Evolutionary conservation across 2,888 invertebrate species (phyloP).

Genomic region (Arge pagana): DNA sequence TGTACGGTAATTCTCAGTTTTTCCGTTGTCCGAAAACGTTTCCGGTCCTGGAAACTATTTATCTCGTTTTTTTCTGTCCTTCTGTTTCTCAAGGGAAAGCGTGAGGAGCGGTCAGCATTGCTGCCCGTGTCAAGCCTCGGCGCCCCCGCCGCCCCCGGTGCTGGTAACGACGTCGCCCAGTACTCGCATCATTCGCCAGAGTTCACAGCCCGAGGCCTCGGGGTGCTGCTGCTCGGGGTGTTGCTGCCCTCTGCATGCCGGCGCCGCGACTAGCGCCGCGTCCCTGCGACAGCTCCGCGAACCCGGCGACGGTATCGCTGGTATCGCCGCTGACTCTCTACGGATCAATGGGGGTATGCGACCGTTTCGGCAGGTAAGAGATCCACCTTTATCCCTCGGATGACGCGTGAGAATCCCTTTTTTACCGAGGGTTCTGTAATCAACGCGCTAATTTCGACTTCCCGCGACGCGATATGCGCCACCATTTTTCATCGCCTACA

Average conservation of each 20-base stretch:
- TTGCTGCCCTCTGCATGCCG: slow-evolving; percentile 63
- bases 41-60: too few species aligned
- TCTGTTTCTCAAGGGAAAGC: slow-evolving; percentile 54
- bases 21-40: too few species aligned
- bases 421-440: too few species aligned
- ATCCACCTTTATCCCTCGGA: background rate
- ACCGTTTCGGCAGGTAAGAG: slow-evolving; percentile 94
- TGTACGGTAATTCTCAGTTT: too few species aligned
- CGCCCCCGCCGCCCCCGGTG: slow-evolving; percentile 72
- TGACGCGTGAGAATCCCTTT: background rate
- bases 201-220: slow-evolving; percentile 82
- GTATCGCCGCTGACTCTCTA: slow-evolving; percentile 94
- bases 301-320: slow-evolving; percentile 86
- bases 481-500: too few species aligned
- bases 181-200: slow-evolving; percentile 83
- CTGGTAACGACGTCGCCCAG: slow-evolving; percentile 73
- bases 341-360: slow-evolving; percentile 96
- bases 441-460: too few species aligned
- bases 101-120: slow-evolving; percentile 57
- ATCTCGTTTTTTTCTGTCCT: too few species aligned
- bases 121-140: slow-evolving; percentile 71
- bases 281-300: slow-evolving; percentile 84
- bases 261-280: slow-evolving; percentile 74
- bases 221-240: slow-evolving; percentile 57
- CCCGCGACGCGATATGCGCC: too few species aligned